Base-by-base conservation (phyloP, 2,797 vertebrate genomes). In the Tangara arthus region DNA sequence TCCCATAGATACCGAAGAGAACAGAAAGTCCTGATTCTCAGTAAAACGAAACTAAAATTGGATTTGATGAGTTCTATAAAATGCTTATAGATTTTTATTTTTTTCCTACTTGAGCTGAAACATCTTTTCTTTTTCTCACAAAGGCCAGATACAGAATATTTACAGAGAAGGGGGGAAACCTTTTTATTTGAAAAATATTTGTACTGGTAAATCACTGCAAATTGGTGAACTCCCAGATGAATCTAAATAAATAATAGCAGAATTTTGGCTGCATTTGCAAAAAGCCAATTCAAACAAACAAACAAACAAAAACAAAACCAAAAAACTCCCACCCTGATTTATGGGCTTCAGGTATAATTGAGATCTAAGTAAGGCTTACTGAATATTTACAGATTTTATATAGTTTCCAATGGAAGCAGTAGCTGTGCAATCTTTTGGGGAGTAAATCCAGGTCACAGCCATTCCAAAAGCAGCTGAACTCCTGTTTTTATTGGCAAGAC, bases 21-120 rank as follows among this genome's bases (percentile, higher is more conserved):
- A 80, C 0, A 79, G 79, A 84, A 83, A 92, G 52, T 53, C 44
- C 49, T 35, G 24, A 27, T 86, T 68, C 75, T 87, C 87, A 89
- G 56, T 78, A 70, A 91, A 90, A 55, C 41, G 18, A 35, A 92
- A 95, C 87, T 65, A 35, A 86, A 90, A 87, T 87, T 84, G 94
- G 76, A 84, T 87, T 94, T 93, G 89, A 97, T 10, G 42, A 66
- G 81, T 86, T 86, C 92, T 88, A 78, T 96, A 93, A 96, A 95
- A 85, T 13, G 42, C 61, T 93, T 93, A 96, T 84, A 72, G 96
- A 93, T 93, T 92, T 96, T 78, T 77, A 82, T n/a, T 82, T 91
- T 87, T 76, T 34, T 35, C 26, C 78, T 77, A 7, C 34, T 82
- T 86, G 80, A 44, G 49, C 92, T 61, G 77, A 88, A 94, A 73